Conservation (phyloP, 2,113 vertebrate genomes). For the Xiphophorus maculatus region DNA sequence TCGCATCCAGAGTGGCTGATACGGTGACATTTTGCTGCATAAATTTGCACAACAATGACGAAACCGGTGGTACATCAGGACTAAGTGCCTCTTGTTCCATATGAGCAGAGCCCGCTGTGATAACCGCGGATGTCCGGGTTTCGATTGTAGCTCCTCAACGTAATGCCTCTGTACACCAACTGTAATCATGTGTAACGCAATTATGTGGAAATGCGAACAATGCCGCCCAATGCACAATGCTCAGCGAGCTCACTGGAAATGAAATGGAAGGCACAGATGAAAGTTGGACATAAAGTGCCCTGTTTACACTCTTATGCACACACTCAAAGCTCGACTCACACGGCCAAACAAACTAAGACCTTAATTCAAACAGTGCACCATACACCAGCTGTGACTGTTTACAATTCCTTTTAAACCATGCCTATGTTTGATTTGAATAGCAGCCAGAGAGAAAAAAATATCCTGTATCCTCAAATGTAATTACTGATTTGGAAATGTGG, state of each 20-base stretch:
- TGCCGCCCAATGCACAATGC: slow-evolving; percentile 1
- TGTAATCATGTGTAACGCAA: slow-evolving; percentile 22
- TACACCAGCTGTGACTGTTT: slow-evolving; percentile 54
- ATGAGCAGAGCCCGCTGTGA: slow-evolving; percentile 20
- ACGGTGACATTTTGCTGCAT: slow-evolving; percentile 35
- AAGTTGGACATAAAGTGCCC: slow-evolving; percentile 4
- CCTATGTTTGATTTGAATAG: slow-evolving; percentile 37
- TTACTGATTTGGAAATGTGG: not conserved
- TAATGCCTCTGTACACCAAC: slow-evolving; percentile 1
- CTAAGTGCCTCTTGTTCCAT: slow-evolving; percentile 41
- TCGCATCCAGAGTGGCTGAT: not conserved
- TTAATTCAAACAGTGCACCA: slow-evolving; percentile 31
- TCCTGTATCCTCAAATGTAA: slow-evolving; percentile 42
- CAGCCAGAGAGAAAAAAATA: not conserved
- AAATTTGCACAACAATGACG: slow-evolving; percentile 55
- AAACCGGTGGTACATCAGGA: slow-evolving; percentile 36
- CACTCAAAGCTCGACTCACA: slow-evolving; percentile 7
- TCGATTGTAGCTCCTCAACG: slow-evolving; percentile 11
- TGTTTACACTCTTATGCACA: slow-evolving; percentile 11
- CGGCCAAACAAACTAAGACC: slow-evolving; percentile 27
- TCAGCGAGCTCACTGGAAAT: slow-evolving; percentile 2
- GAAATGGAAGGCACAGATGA: slow-evolving; percentile 6
- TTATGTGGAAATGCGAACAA: slow-evolving; percentile 22
- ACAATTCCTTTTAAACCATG: slow-evolving; percentile 33
- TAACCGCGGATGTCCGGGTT: slow-evolving; percentile 29